Evolutionary conservation across 1,140 invertebrate genomes (phyloP), one percentile per base, ranked within the genome.

Genomic region (Drosophila willistoni): DNA sequence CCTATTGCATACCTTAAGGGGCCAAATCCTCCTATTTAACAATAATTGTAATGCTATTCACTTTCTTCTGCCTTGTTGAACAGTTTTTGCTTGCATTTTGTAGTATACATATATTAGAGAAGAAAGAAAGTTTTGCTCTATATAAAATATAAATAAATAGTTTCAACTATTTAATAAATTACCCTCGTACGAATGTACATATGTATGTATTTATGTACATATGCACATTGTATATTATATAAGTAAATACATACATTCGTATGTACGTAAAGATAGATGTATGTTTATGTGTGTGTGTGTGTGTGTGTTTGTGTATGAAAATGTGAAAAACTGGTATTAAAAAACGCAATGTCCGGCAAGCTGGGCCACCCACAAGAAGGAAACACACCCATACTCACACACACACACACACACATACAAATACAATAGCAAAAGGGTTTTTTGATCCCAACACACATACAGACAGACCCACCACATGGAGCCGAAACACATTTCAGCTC

Each of bases 401-500:
- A 33, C 19, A 44, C 9, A 59, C 17, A 54, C 66, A 73, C 34
- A 71, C 57, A 56, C 60, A 68, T 39, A 14, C 39, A 64, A 36
- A 13, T 44, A 73, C 34, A 54, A 68, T 67, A 73, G 68, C 62
- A 70, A 87, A 87, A 86, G 83, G 83, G 83, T 86, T 86, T 77
- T 87, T 87, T 79, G 83, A 87, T 87, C 83, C 84, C 83, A 64
- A 69, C 69, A 34, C 74, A 68, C 66, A 64, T 55, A 60, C 57
- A 69, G 62, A 54, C 62, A 44, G 59, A 59, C 60, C 22, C 65
- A 61, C 64, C 68, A 70, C 57, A 56, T 60, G 71, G 73, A 68
- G 12, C 65, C 84, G 79, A 71, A 87, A 86, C 83, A 86, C 79
- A 86, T 87, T 83, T 89, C 69, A 87, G 83, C 78, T 87, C 72